Base-by-base conservation (phyloP, 2,113 vertebrate species). In the Morone saxatilis region DNA sequence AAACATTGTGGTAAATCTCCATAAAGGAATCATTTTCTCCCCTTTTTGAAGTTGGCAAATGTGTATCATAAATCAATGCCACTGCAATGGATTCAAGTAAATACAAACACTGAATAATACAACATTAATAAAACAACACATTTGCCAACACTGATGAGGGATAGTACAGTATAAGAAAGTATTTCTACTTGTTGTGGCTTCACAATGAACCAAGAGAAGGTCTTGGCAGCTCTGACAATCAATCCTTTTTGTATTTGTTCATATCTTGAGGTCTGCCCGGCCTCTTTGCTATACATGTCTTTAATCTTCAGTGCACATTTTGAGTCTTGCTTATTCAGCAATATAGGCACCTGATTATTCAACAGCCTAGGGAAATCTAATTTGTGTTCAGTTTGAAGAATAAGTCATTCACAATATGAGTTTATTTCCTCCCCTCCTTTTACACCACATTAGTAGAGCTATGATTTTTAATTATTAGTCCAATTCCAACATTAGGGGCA, bases 1-100 rank as follows among this genome's bases (percentile, higher is more conserved):
- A 50, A 47, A 40, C 22, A 36, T 5, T 41, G 45, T 38, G 25
- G 4, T 48, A 56, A 69, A 84, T 70, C 63, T 78, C 81, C 74
- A 62, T 51, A 72, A 73, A 61, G 31, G 8, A 17, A 7, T n/a
- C 20, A 19, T 59, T 36, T 50, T 78, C n/a, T 54, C 43, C 20
- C 45, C 7, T 57, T 31, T 20, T 9, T 47, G 43, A 59, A 61
- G 6, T 57, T 53, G 5, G 6, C 6, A 57, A 53, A 57, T 57
- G 17, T 14, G 20, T 5, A 36, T 48, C 68, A 72, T 86, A 65
- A 78, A 83, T 86, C 80, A 86, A 20, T 4, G 25, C 54, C 43
- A 20, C 36, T 2, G 16, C n/a, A 3, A 40, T 40, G 5, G 66
- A 72, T 67, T 60, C 2, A 3, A 76, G 13, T 50, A 10, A 53